Evolutionary conservation across 2,113 vertebrate genomes (phyloP), one percentile per base, ranked within the genome.

Genomic region (Chiloscyllium plagiosum): DNA sequence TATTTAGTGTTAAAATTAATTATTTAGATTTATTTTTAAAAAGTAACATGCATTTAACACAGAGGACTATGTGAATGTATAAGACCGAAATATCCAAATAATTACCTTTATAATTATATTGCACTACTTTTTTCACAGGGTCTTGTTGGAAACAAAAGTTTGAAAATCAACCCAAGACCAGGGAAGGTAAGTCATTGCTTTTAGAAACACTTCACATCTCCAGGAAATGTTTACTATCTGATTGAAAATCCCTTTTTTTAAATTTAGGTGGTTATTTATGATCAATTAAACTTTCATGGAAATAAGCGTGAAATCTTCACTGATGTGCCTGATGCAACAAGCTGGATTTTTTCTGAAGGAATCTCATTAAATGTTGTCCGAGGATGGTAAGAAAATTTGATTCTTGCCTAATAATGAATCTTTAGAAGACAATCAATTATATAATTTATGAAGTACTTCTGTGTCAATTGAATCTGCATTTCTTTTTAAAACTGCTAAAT

Each of bases 231-330:
- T 72, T 95, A 0, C 42, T 42, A 70, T 70, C 24, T 70, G 69
- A 70, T 72, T 50, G 50, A 29, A 95, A 94, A 29, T 33, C 68
- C 4, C 96, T 3, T 95, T 95, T 12, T 95, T 96, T 69, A 33
- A 42, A 93, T 98, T 94, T 97, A 98, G 98, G 97, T 98, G 96
- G 96, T 98, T 96, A 97, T 98, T 97, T 98, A 97, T 97, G 97
- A 98, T 96, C 68, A 95, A 95, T 96, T 97, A 96, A 96, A 90
- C 96, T 97, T 97, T 19, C 96, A 96, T 96, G 98, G 96, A 97
- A 97, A 96, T 96, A 98, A 98, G 96, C 97, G 96, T 97, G 98
- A 98, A 96, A 96, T 98, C 96, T 97, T 97, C 96, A 96, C 96
- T 96, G 97, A 97, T 96, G 96, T 97, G 96, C 96, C 96, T 29